Percentiles rank a stretch among this genome's conserved stretches.
Evolutionary conservation across 2,888 invertebrate genomes (phyloP).

Genomic region (Drosophila bunnanda): DNA sequence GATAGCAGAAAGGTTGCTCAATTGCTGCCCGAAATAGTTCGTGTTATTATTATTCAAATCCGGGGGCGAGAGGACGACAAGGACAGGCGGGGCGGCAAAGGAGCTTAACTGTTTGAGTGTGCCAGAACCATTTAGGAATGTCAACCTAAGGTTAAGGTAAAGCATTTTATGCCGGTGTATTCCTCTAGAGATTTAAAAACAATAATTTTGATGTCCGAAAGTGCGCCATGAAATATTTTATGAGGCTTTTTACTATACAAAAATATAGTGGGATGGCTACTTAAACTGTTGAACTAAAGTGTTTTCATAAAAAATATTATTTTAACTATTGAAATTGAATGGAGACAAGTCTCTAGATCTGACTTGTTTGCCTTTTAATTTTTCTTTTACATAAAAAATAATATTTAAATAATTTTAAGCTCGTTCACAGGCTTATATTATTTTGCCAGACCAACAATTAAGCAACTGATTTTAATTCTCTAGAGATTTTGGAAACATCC

Average conservation of each 20-base stretch:
- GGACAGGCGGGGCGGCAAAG: background rate
- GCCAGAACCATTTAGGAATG: slow-evolving; percentile 11
- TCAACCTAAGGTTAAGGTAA: slow-evolving; percentile 15
- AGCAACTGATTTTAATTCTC: slow-evolving; percentile 14
- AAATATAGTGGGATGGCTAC: background rate
- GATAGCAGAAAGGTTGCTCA: slow-evolving; percentile 44
- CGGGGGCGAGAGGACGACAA: background rate
- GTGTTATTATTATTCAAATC: slow-evolving; percentile 42
- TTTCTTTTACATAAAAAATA: background rate
- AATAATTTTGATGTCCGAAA: slow-evolving; percentile 5
- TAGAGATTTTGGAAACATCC: slow-evolving; percentile 13
- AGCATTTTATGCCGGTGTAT: slow-evolving; percentile 25
- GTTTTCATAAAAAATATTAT: background rate
- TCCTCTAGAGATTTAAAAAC: slow-evolving; percentile 18
- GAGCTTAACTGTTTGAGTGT: slow-evolving; percentile 15
- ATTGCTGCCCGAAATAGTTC: slow-evolving; percentile 41
- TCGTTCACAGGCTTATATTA: background rate
- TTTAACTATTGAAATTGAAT: background rate
- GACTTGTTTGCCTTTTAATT: background rate
- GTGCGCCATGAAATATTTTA: slow-evolving; percentile 1
- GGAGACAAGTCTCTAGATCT: fast-evolving
- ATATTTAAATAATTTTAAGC: background rate
- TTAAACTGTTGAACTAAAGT: background rate
- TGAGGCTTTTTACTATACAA: background rate
- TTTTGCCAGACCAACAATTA: slow-evolving; percentile 9